Evolutionary conservation across 2,113 vertebrate genomes (phyloP).

Genomic region (Xiphophorus couchianus): DNA sequence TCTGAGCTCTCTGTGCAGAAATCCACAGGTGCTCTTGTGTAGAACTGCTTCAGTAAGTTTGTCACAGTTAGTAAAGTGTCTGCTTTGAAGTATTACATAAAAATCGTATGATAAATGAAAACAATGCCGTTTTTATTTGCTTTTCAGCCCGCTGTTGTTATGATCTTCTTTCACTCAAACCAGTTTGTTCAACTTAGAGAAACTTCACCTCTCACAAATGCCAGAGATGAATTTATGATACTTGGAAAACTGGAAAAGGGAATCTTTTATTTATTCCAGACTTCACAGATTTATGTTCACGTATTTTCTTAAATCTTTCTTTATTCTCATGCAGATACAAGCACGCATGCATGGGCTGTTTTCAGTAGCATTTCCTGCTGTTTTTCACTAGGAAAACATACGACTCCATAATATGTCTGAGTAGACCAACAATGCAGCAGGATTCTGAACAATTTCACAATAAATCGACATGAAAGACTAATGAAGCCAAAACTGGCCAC

Average conservation of each 20-base stretch:
- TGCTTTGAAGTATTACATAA: not conserved
- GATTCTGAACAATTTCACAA: too few relatives aligned
- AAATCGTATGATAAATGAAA: not conserved
- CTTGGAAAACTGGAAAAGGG: not conserved
- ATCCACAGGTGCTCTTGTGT: not conserved
- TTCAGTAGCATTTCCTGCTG: too few relatives aligned
- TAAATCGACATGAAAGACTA: too few relatives aligned
- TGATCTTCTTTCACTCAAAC: not conserved
- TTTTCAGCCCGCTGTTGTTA: not conserved
- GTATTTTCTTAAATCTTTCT: not conserved
- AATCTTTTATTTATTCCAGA: not conserved
- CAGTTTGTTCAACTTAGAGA: not conserved
- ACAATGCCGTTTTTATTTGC: not conserved
- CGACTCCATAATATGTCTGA: too few relatives aligned
- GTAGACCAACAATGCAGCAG: too few relatives aligned
- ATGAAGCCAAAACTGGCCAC: not conserved
- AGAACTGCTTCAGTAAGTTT: not conserved
- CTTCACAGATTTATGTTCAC: not conserved
- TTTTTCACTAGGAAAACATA: not conserved
- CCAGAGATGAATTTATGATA: not conserved
- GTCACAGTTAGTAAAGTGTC: not conserved
- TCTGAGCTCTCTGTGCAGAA: not conserved
- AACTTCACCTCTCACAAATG: too few relatives aligned
- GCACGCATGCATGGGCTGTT: too few relatives aligned
- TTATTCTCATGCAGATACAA: not conserved